These are phyloP conservation scores for Phytoseiulus persimilis DNA, from an alignment of 2,888 invertebrate genomes.

Conservation along the genomic window DNA sequence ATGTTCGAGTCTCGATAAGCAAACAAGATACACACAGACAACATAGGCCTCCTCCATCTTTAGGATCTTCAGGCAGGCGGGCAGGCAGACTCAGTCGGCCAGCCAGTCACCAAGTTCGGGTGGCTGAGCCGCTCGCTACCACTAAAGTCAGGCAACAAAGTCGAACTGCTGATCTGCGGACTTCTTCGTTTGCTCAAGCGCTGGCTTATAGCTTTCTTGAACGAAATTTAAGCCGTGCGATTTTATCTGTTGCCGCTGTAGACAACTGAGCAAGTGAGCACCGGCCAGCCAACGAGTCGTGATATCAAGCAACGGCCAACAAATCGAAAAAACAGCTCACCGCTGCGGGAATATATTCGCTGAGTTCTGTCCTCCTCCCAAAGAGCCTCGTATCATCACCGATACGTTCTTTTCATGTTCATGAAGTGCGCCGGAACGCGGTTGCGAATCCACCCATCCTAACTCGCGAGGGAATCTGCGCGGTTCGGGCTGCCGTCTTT, in stretches of 20 bases:
- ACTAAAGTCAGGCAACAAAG: neutral
- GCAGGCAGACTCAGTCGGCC: neutral
- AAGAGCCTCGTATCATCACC: neutral
- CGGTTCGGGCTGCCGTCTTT: neutral
- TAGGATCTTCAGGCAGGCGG: neutral
- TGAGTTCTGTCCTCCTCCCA: neutral
- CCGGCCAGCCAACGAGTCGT: neutral
- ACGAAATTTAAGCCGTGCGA: neutral
- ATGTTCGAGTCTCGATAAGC: neutral
- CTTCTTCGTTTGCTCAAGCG: neutral
- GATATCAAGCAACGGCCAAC: neutral
- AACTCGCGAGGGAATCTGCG: neutral
- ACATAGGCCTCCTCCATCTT: constrained; percentile 5
- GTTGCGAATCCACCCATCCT: neutral
- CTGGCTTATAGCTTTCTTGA: neutral
- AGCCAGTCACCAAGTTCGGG: neutral
- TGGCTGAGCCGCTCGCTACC: neutral
- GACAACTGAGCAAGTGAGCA: neutral
- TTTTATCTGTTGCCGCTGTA: neutral
- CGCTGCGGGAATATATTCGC: neutral
- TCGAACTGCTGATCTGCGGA: neutral
- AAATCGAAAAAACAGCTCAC: neutral
- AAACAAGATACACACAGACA: constrained; percentile 5
- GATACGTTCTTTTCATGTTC: neutral
- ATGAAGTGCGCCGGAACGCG: neutral